phyloP scores from a whole-genome alignment of 2,113 vertebrate genomes.

The Percina caprodes region DNA sequence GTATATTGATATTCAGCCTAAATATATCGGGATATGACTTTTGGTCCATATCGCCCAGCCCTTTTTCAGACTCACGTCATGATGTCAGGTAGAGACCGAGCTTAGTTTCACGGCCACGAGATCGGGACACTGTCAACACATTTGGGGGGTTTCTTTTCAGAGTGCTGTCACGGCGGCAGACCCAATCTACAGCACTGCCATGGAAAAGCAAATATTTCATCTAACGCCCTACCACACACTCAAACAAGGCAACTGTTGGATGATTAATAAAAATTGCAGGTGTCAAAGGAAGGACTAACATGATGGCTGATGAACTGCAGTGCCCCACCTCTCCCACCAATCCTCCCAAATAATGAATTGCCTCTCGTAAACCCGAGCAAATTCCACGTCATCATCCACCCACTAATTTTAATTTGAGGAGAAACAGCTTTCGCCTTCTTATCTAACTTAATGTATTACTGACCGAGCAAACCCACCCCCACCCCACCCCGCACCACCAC shows the following conservation, averaged over 20 bases:
- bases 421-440: slow-evolving; percentile 70
- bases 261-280: slow-evolving; percentile 48
- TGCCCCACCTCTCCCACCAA: slow-evolving; percentile 1
- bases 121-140: neutral
- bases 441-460: slow-evolving; percentile 72
- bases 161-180: neutral
- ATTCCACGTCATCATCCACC: slow-evolving; percentile 59
- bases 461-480: neutral
- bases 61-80: slow-evolving; percentile 19
- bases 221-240: neutral
- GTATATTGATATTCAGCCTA: no score
- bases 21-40: no score
- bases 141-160: neutral
- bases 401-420: slow-evolving; percentile 69
- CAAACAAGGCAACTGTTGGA: slow-evolving; percentile 34
- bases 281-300: slow-evolving; percentile 21
- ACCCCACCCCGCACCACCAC: neutral
- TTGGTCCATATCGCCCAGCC: no score
- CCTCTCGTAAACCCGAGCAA: slow-evolving; percentile 48
- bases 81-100: slow-evolving; percentile 27
- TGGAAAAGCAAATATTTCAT: slow-evolving; percentile 57
- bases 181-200: slow-evolving; percentile 13
- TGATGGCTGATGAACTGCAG: slow-evolving; percentile 17
- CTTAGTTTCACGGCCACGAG: slow-evolving; percentile 12
- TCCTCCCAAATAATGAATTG: slow-evolving; percentile 58